Conservation (phyloP, 1,140 invertebrate species). For the Vollenhovia emeryi region DNA sequence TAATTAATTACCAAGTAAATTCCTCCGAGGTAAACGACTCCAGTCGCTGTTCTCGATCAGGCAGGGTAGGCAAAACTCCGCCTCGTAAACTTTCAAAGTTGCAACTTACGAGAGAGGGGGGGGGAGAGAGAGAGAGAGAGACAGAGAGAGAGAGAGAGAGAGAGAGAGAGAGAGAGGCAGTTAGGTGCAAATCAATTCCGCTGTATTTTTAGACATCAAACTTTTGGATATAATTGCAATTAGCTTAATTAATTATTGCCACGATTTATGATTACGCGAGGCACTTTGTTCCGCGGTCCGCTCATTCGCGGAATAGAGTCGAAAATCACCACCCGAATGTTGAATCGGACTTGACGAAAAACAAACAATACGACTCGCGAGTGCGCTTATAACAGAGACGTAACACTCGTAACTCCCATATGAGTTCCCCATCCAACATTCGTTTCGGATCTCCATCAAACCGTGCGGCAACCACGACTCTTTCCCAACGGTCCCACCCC, state of each 20-base stretch:
- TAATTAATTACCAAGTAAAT: conserved; percentile 70
- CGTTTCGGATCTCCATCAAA: conserved; percentile 17
- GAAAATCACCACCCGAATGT: neutral
- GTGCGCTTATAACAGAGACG: conserved; percentile 15
- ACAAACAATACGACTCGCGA: neutral
- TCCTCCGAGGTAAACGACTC: conserved; percentile 44
- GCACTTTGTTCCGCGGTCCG: neutral
- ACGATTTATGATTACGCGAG: neutral
- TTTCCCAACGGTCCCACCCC: neutral
- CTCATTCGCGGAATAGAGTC: neutral
- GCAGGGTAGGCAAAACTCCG: conserved; percentile 52
- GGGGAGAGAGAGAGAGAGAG: too few relatives aligned
- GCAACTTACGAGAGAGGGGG: conserved; percentile 59
- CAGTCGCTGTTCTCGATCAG: neutral
- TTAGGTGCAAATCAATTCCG: conserved; percentile 62
- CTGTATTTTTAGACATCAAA: conserved; percentile 53
- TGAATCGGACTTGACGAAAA: neutral
- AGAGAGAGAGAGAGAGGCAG: too few relatives aligned
- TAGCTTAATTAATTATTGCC: conserved; percentile 64
- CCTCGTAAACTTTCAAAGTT: conserved; percentile 55
- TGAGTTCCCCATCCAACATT: neutral
- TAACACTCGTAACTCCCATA: neutral
- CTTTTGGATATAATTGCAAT: conserved; percentile 55
- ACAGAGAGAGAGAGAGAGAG: too few relatives aligned
- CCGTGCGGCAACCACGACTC: neutral